Evolutionary conservation across 2,888 invertebrate species (phyloP).

Genomic region (Disparrhopalites patrizii): DNA sequence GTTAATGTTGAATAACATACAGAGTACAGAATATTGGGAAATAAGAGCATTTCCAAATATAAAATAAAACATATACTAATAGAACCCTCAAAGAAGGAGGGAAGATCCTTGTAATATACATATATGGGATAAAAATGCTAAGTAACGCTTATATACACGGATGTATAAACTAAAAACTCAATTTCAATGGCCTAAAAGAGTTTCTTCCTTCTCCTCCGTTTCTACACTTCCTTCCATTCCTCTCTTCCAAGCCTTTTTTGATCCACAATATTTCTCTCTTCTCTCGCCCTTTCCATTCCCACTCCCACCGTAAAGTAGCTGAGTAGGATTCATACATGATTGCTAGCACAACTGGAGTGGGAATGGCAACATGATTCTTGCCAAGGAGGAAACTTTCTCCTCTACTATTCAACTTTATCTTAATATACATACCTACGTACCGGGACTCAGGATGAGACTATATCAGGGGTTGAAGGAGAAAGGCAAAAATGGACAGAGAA

Average conservation of each 20-base stretch:
- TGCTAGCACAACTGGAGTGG: too few species aligned
- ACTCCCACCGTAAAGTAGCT: neutral
- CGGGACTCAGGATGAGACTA: neutral
- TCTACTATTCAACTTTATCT: slow-evolving; percentile 2
- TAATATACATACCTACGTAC: neutral
- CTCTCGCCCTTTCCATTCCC: too few species aligned
- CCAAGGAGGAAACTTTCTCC: too few species aligned
- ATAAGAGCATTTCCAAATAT: too few species aligned
- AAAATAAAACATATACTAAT: too few species aligned
- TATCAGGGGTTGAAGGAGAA: neutral
- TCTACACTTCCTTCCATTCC: neutral
- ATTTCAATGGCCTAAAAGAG: neutral
- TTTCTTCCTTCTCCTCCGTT: neutral
- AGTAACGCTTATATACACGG: neutral
- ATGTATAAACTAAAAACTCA: slow-evolving; percentile 14
- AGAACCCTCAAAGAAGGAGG: too few species aligned
- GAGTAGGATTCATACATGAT: neutral
- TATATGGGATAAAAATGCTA: neutral
- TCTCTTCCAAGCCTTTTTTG: too few species aligned
- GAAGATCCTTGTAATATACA: too few species aligned
- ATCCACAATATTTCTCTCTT: too few species aligned
- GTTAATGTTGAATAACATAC: slow-evolving; percentile 3
- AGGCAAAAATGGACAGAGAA: too few species aligned
- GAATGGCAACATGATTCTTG: too few species aligned
- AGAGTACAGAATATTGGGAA: neutral